Evolutionary conservation across 2,113 vertebrate species (phyloP).

Genomic region (Romanogobio albipinnatus): DNA sequence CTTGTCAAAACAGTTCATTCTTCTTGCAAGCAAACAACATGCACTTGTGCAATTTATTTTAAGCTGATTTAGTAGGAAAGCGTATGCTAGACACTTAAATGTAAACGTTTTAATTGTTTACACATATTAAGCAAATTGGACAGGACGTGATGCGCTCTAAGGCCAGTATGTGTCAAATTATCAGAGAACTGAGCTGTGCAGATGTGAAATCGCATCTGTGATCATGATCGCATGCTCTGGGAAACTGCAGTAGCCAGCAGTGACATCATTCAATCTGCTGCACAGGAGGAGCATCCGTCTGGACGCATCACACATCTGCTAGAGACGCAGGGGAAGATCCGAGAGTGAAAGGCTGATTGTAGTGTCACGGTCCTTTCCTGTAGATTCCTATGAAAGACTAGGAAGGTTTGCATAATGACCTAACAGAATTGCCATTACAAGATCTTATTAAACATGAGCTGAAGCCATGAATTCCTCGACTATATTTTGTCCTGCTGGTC

Average conservation of each 20-base stretch:
- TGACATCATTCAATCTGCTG: conserved; percentile 49
- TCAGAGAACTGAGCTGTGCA: conserved; percentile 19
- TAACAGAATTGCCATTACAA: neutral
- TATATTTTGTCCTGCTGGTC: conserved; percentile 19
- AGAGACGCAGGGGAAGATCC: neutral
- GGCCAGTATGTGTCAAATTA: conserved; percentile 27
- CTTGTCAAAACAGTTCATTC: neutral
- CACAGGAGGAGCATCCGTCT: conserved; percentile 40
- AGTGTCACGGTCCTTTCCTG: neutral
- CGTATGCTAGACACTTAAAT: neutral
- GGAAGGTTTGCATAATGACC: neutral
- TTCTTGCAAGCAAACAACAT: neutral
- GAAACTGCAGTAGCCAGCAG: conserved; percentile 29
- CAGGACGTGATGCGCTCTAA: neutral
- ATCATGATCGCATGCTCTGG: conserved; percentile 16
- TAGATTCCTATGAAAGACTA: neutral
- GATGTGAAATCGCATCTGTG: conserved; percentile 27
- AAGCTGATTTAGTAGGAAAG: neutral
- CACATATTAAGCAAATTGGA: neutral
- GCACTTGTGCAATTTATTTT: neutral
- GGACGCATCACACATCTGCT: conserved; percentile 28
- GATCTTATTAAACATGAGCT: neutral
- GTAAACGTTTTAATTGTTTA: conserved; percentile 19
- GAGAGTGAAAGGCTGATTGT: neutral
- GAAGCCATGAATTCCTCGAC: neutral